Evolutionary conservation across 1,140 invertebrate genomes (phyloP).

Genomic region (Ceratoteleas bidentatus): DNA sequence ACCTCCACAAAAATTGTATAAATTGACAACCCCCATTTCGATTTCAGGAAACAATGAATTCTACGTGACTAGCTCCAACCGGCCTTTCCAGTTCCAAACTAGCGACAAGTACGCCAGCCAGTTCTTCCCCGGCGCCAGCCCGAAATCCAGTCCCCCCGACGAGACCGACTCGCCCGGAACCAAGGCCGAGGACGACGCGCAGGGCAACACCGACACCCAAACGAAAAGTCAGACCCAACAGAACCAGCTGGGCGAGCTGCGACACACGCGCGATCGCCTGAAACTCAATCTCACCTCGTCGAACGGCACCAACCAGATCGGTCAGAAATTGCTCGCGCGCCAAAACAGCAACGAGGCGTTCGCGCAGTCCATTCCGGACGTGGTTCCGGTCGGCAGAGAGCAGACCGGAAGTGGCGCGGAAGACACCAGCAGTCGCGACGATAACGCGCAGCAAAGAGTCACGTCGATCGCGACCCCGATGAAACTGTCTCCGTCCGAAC

Average conservation of each 20-base stretch:
- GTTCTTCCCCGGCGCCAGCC: constrained; percentile 85
- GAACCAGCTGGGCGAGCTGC: constrained; percentile 84
- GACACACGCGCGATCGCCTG: constrained; percentile 87
- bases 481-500: constrained; percentile 69
- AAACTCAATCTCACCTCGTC: constrained; percentile 86
- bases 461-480: constrained; percentile 38
- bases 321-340: constrained; percentile 20
- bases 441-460: constrained; percentile 49
- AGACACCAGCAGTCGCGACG: constrained; percentile 17
- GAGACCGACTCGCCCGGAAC: constrained; percentile 22
- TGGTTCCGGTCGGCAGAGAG: constrained; percentile 25
- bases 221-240: constrained; percentile 38
- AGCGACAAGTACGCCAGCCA: constrained; percentile 85
- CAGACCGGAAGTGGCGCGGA: constrained; percentile 20
- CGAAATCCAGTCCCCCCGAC: constrained; percentile 32
- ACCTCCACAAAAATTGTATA: no score
- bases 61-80: constrained; percentile 86
- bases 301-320: constrained; percentile 32
- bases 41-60: constrained; percentile 84
- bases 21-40: no score
- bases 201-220: constrained; percentile 46
- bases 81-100: constrained; percentile 85
- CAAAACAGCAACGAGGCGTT: constrained; percentile 40
- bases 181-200: constrained; percentile 65
- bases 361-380: constrained; percentile 36